phyloP scores from a whole-genome alignment of 2,113 vertebrate genomes.

The Pyrgilauda ruficollis region DNA sequence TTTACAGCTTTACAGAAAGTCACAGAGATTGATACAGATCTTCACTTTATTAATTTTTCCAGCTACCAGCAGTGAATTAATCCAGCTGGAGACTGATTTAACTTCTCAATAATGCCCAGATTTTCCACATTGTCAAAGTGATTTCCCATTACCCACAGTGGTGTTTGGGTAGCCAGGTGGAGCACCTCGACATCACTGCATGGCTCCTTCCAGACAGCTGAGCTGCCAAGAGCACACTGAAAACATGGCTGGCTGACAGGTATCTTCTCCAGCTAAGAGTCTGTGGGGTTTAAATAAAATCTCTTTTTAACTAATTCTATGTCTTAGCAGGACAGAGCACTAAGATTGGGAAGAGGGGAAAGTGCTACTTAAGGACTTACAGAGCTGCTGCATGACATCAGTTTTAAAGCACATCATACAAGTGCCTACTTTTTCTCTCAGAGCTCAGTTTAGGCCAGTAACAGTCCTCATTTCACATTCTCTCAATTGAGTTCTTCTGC shows the following conservation, averaged over 20 bases:
- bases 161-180: not conserved
- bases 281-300: not conserved
- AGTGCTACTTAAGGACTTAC: not conserved
- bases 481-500: not conserved
- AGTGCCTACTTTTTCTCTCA: not conserved
- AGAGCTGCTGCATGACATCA: not conserved
- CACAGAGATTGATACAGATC: not conserved
- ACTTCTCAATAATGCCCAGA: not conserved
- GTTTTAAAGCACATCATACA: not conserved
- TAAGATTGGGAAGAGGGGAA: not conserved
- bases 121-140: not conserved
- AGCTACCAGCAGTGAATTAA: not conserved
- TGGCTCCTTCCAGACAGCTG: not conserved
- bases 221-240: fast-evolving
- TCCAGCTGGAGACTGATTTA: not conserved
- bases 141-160: not conserved
- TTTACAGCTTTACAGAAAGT: not conserved
- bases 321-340: not conserved
- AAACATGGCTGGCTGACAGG: fast-evolving
- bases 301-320: not conserved
- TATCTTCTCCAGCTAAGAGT: not conserved
- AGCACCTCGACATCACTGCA: fast-evolving
- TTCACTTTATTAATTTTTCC: not conserved
- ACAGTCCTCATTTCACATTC: not conserved
- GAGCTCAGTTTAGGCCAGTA: not conserved